phyloP scores from a whole-genome alignment of 1,140 invertebrate species.

The Drosophila kanapiae region DNA sequence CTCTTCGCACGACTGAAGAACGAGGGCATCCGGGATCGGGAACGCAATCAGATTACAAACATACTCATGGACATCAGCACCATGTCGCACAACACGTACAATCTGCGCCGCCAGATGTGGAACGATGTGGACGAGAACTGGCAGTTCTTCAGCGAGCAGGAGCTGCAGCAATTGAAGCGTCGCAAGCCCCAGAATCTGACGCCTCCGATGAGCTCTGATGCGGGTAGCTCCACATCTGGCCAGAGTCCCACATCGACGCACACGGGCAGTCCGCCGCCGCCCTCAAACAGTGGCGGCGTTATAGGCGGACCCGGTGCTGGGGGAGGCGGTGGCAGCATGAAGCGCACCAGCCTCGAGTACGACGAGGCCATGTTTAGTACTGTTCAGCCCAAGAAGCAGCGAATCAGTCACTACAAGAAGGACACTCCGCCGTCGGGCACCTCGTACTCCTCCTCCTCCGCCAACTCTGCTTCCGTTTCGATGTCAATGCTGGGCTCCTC shows the following conservation, averaged over 20 bases:
- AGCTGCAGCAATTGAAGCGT: conserved; percentile 93
- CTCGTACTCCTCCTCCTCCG: conserved; percentile 20
- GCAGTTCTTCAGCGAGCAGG: conserved; percentile 96
- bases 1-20: conserved; percentile 91
- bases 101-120: conserved; percentile 93
- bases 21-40: conserved; percentile 95
- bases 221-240: conserved; percentile 87
- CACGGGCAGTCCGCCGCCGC: conserved; percentile 88
- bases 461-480: conserved; percentile 8
- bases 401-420: conserved; percentile 92
- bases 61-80: conserved; percentile 92
- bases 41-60: conserved; percentile 90
- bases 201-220: conserved; percentile 93
- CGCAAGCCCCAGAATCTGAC: conserved; percentile 95
- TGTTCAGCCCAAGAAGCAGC: conserved; percentile 89
- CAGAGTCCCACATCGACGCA: conserved; percentile 90
- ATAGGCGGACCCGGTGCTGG: conserved; percentile 60
- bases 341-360: conserved; percentile 78
- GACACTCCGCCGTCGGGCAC: conserved; percentile 53
- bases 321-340: conserved; percentile 86
- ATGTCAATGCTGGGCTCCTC: conserved; percentile 35
- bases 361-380: conserved; percentile 87
- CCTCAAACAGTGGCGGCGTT: conserved; percentile 85
- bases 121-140: conserved; percentile 97
- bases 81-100: conserved; percentile 93